These are phyloP conservation scores for Ophioderma brevispina DNA, from an alignment of 35 echinoderm and acorn worm species.

Conservation along the genomic window DNA sequence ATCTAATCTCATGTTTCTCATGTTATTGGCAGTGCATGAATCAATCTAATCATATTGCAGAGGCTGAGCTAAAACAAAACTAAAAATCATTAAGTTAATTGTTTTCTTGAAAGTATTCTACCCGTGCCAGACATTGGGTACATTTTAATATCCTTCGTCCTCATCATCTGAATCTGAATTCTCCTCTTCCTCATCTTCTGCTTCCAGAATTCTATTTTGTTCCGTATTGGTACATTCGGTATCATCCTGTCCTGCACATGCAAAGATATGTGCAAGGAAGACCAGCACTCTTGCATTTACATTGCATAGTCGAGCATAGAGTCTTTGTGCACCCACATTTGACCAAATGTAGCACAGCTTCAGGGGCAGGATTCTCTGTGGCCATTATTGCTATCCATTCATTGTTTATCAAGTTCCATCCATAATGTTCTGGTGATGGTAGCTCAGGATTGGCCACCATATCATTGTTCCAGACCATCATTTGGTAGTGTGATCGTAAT, in stretches of 20 bases:
- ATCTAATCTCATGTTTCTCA: too few relatives aligned
- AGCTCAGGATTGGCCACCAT: not conserved
- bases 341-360: constrained; percentile 8
- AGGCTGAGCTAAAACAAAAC: too few relatives aligned
- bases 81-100: too few relatives aligned
- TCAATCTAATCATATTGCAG: too few relatives aligned
- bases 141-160: too few relatives aligned
- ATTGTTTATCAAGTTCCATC: not conserved
- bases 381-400: not conserved
- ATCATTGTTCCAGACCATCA: not conserved
- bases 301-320: not conserved
- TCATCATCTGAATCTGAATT: not conserved
- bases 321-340: not conserved
- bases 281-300: constrained; percentile 1
- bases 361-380: not conserved
- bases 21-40: too few relatives aligned
- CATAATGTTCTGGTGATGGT: not conserved
- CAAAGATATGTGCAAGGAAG: not conserved
- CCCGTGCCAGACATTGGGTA: too few relatives aligned
- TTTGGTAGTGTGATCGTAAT: not conserved
- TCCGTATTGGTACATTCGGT: not conserved
- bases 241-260: not conserved
- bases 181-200: not conserved
- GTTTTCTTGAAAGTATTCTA: too few relatives aligned
- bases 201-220: not conserved